Base-by-base conservation (phyloP, 1,140 invertebrate genomes). In the Megathymus violae region DNA sequence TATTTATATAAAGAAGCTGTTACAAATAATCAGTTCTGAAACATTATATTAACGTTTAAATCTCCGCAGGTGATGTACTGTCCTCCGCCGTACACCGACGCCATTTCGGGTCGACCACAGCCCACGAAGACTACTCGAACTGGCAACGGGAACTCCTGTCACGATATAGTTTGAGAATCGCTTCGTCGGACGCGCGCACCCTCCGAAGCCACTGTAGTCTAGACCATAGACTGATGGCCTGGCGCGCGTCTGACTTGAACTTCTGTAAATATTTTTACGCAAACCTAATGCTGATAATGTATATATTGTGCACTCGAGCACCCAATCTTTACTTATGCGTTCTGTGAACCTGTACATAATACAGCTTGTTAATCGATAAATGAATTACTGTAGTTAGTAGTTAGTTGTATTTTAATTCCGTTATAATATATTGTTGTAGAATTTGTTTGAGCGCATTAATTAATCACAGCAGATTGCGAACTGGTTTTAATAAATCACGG, bases 141-240 rank as follows among this genome's bases (percentile, higher is more conserved):
- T 0, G 88, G 88, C 58, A 90, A 90, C 67, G 88, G 88, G 0
- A 90, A 90, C 76, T 89, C 86, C 1, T 90, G 88, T 25, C 88
- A 89, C 64, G 86, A 90, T 41, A 90, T 90, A 52, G 85, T 90
- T 58, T 90, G 88, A 90, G 88, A 91, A 94, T 86, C 88, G 65
- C 71, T 81, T 7, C 77, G 76, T 68, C 85, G 82, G 65, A 65
- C 78, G 34, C 80, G 80, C 40, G 59, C 65, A 27, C 59, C 68
- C 11, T 48, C 74, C 4, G 85, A 87, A 41, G 81, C 76, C 1
- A 87, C 84, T 13, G 62, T 76, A 4, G 87, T 89, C 11, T 89
- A 71, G 70, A 65, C 9, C 10, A 31, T 15, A 11, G 60, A 31
- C 4, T n/a, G 13, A 10, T n/a, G 13, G 41, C 52, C 40, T 14